Conservation (phyloP, 1,140 invertebrate species). For the Heliothis virescens region DNA sequence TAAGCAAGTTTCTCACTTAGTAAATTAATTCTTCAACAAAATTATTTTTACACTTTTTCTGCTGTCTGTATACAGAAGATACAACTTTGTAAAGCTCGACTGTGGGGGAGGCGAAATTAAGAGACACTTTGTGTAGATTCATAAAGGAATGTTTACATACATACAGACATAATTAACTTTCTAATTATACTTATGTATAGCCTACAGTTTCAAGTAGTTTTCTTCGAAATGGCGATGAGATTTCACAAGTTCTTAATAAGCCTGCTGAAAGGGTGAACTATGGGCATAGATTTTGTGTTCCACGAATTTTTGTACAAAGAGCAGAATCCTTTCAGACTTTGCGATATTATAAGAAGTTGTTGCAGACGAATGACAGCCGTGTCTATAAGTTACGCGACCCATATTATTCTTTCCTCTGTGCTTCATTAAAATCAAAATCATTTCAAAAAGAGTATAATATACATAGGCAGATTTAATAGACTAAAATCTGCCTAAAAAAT, state of each 20-base stretch:
- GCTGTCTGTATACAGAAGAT: slow-evolving; percentile 65
- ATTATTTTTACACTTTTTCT: slow-evolving; percentile 48
- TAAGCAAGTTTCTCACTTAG: no score
- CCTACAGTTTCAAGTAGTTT: neutral
- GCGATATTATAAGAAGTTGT: no score
- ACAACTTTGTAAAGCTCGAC: slow-evolving; percentile 72
- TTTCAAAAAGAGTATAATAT: no score
- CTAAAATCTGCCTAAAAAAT: no score
- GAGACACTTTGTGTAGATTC: slow-evolving; percentile 78
- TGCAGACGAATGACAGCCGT: no score
- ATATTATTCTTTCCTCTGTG: no score
- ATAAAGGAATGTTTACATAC: slow-evolving; percentile 73
- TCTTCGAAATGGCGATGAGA: neutral
- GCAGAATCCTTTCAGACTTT: no score
- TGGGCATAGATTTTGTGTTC: neutral
- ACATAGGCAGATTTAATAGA: no score
- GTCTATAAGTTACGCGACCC: no score
- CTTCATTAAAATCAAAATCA: no score
- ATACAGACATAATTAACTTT: slow-evolving; percentile 45
- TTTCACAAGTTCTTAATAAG: neutral
- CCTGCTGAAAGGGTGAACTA: no score
- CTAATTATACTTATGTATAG: slow-evolving; percentile 27
- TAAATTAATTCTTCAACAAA: no score
- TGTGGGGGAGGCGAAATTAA: slow-evolving; percentile 79
- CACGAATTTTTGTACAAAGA: neutral